A percentile compares a stretch with the other conserved stretches of the same genome.
These are phyloP conservation scores for Actinopyga echinites DNA, from an alignment of 53 echinoderm and acorn worm species.

Conservation along the genomic window DNA sequence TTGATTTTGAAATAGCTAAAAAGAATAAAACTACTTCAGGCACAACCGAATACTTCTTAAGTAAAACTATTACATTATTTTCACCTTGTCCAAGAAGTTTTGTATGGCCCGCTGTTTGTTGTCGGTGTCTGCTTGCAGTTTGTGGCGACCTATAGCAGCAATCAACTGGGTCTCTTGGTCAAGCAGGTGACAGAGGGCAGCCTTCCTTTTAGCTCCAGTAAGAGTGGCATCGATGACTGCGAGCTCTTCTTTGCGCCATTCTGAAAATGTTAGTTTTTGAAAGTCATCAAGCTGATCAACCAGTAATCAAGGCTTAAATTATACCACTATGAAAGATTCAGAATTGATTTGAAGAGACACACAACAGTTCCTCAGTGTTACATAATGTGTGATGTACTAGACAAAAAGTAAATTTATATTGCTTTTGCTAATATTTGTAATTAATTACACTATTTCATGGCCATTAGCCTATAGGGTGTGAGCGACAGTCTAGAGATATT, in stretches of 20 bases:
- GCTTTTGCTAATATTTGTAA: too few species aligned
- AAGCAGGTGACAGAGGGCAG: slow-evolving; percentile 93
- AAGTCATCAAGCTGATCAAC: background rate
- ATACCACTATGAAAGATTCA: too few species aligned
- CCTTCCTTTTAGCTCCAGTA: slow-evolving; percentile 86
- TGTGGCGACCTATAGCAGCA: slow-evolving; percentile 94
- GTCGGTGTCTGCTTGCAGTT: slow-evolving; percentile 83
- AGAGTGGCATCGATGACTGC: slow-evolving; percentile 70
- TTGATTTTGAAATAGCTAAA: too few species aligned
- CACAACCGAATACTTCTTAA: too few species aligned
- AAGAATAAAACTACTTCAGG: too few species aligned
- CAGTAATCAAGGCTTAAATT: background rate
- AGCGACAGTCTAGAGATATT: too few species aligned
- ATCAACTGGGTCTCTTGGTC: slow-evolving; percentile 98
- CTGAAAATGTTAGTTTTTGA: slow-evolving; percentile 19
- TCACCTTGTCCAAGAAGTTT: slow-evolving; percentile 93
- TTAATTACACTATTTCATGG: too few species aligned
- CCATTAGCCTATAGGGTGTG: too few species aligned
- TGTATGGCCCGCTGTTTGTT: slow-evolving; percentile 91
- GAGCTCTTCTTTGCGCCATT: slow-evolving; percentile 95
- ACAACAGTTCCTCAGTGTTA: too few species aligned
- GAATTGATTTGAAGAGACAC: too few species aligned
- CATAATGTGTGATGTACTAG: too few species aligned
- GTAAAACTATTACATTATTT: background rate
- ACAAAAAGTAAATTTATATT: too few species aligned